Base-by-base conservation (phyloP, 35 echinoderm and acorn worm genomes). In the Hemicentrotus pulcherrimus region DNA sequence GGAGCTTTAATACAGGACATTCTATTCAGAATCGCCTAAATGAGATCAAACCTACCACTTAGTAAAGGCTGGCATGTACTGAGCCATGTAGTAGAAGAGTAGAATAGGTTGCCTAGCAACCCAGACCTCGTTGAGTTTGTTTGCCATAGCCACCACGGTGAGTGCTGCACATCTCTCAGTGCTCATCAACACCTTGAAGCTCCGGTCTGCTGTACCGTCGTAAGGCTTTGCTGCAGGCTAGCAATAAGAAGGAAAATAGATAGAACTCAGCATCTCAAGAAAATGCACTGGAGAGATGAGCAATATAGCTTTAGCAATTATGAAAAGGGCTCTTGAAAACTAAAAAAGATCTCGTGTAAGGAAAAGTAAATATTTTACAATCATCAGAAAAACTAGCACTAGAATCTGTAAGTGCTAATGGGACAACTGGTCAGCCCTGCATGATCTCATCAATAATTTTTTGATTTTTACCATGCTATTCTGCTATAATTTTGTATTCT, bases 81-180 rank as follows among this genome's bases (percentile, higher is more conserved):
- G 97, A 46, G 88, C 88, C 60, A 97, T 94, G 88, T 97, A 97
- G 4, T 86, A 88, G 6, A 96, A 61, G 24, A 99, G 52, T 32
- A 97, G 55, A 24, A 96, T 61, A 3, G 97, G 90, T 46, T 96
- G 94, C 71, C 86, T 97, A 32, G 94, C 88, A 94, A 97, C 95
- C 98, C 98, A 99, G 3, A 95, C 95, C 50, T 99, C 98, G 22
- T 47, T 32, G 2, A 99, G 90, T 85, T 86, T 94, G 78, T 99
- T 99, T 32, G 97, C 97, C 91, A 97, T 94, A 15, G 95, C 96
- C 14, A 99, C 85, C n/a, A 96, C 78, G 5, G 91, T 99, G 61
- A 99, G 55, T n/a, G 95, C 95, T 12, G 96, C 98, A 94, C 98
- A 99, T 70, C 98, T 50, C 22, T 96, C 98, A 12, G 97, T 94